phyloP scores from a whole-genome alignment of 2,888 invertebrate genomes.

The Melinaea menophilus region DNA sequence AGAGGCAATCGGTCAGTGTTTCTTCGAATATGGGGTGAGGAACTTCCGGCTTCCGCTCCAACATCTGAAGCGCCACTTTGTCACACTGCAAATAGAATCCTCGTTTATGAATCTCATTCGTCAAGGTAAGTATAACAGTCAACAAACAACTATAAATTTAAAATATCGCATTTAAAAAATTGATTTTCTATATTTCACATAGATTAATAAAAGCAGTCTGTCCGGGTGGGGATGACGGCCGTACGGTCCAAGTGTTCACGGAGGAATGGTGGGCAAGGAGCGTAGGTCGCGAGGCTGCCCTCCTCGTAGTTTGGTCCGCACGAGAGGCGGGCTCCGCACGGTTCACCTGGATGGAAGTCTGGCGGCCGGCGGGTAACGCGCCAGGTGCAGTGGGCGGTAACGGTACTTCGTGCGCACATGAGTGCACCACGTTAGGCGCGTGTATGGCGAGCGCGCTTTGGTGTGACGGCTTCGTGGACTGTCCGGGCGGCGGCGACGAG shows the following conservation, averaged over 20 bases:
- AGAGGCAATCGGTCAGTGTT: slow-evolving; percentile 88
- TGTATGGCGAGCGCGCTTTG: slow-evolving; percentile 85
- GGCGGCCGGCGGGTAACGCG: slow-evolving; percentile 78
- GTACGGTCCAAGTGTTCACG: slow-evolving; percentile 87
- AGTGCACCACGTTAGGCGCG: slow-evolving; percentile 85
- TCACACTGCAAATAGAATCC: slow-evolving; percentile 86
- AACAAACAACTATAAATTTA: background rate
- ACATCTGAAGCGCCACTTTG: slow-evolving; percentile 82
- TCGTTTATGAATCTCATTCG: slow-evolving; percentile 88
- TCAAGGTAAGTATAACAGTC: slow-evolving; percentile 49
- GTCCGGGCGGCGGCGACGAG: slow-evolving; percentile 85
- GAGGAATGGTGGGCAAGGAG: slow-evolving; percentile 82
- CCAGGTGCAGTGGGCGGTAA: slow-evolving; percentile 54
- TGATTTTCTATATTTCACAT: slow-evolving; percentile 7
- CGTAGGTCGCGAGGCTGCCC: slow-evolving; percentile 77
- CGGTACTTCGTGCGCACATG: slow-evolving; percentile 51
- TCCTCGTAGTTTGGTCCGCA: slow-evolving; percentile 90
- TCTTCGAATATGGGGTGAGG: slow-evolving; percentile 89
- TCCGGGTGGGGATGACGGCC: slow-evolving; percentile 83
- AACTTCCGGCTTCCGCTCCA: slow-evolving; percentile 81
- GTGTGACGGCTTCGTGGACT: slow-evolving; percentile 64
- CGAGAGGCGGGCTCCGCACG: slow-evolving; percentile 88
- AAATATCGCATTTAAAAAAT: background rate
- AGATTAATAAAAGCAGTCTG: slow-evolving; percentile 83
- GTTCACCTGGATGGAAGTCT: slow-evolving; percentile 87